These are phyloP conservation scores for Phyllotreta striolata DNA, from an alignment of 2,888 invertebrate species.

Conservation along the genomic window DNA sequence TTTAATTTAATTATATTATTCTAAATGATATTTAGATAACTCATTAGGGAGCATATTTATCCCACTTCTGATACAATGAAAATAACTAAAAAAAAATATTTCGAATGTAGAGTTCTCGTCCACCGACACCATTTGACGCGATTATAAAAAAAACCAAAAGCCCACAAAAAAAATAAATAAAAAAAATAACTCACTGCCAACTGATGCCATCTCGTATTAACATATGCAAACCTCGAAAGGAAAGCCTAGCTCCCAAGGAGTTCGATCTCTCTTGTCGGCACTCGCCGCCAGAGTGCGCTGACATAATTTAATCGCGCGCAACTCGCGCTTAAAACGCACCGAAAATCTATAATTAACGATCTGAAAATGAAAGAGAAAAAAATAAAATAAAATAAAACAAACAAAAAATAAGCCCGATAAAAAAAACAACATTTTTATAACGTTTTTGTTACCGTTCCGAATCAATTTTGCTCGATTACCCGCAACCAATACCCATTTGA, in stretches of 20 bases:
- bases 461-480: too few species aligned
- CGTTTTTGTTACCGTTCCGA: too few species aligned
- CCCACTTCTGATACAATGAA: too few species aligned
- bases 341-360: slow-evolving; percentile 31
- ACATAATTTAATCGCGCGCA: slow-evolving; percentile 47
- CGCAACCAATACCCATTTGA: too few species aligned
- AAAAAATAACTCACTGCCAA: slow-evolving; percentile 55
- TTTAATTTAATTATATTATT: too few species aligned
- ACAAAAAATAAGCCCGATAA: neutral
- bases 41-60: too few species aligned
- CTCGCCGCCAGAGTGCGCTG: slow-evolving; percentile 57
- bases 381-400: slow-evolving; percentile 31
- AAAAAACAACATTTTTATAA: neutral
- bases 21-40: too few species aligned
- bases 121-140: neutral
- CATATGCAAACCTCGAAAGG: slow-evolving; percentile 55
- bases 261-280: slow-evolving; percentile 56
- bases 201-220: slow-evolving; percentile 58
- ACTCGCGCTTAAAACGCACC: slow-evolving; percentile 25
- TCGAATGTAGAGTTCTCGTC: neutral
- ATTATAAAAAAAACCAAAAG: neutral
- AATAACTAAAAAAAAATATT: too few species aligned
- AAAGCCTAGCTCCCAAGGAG: slow-evolving; percentile 54
- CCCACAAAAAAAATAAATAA: slow-evolving; percentile 33
- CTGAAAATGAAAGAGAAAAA: slow-evolving; percentile 35